phyloP scores from a whole-genome alignment of 2,113 vertebrate genomes.

The Sylvilagus bachmani region DNA sequence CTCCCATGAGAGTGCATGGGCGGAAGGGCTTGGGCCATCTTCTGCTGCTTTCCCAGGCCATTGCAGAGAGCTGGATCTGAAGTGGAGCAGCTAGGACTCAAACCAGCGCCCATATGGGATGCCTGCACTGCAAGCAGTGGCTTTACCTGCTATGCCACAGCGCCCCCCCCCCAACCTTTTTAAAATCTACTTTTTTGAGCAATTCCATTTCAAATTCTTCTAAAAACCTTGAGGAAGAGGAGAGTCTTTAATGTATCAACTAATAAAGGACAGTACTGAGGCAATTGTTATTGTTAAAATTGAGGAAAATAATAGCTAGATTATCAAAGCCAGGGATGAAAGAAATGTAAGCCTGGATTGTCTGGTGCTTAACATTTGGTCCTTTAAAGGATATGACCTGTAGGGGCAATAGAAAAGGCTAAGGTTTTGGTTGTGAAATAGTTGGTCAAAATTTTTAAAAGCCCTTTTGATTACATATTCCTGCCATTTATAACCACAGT shows the following conservation, averaged over 20 bases:
- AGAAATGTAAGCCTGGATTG: not conserved
- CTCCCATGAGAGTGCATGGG: no score
- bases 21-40: no score
- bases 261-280: not conserved
- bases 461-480: not conserved
- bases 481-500: not conserved
- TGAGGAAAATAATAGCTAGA: conserved; percentile 15
- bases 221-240: conserved; percentile 33
- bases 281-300: conserved; percentile 15
- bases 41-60: no score
- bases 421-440: not conserved
- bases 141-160: no score
- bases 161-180: no score
- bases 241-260: not conserved
- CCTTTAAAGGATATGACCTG: not conserved
- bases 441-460: conserved; percentile 39
- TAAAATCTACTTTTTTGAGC: conserved; percentile 39
- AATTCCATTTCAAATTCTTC: conserved; percentile 50
- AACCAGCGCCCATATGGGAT: no score
- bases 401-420: not conserved
- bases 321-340: not conserved
- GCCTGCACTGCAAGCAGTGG: no score
- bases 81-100: no score
- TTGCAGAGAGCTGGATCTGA: no score
- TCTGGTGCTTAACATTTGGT: conserved; percentile 19